Conservation (phyloP, 2,888 invertebrate species). For the Omphaloscelis lunosa region DNA sequence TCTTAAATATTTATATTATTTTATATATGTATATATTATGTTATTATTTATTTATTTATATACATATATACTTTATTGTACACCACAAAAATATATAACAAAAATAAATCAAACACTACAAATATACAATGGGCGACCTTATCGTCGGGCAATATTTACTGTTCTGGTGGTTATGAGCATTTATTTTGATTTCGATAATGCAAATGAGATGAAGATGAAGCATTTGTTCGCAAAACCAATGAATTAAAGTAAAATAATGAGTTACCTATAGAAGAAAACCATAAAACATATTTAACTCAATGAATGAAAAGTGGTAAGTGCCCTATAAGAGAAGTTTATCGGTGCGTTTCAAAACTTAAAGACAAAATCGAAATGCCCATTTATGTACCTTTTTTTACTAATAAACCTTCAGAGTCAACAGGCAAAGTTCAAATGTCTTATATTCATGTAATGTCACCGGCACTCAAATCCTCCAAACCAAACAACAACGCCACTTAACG, state of each 20-base stretch:
- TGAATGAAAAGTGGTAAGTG: neutral
- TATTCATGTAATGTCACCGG: neutral
- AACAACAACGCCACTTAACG: constrained; percentile 15
- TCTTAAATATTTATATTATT: too few relatives aligned
- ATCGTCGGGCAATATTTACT: neutral
- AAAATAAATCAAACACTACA: too few relatives aligned
- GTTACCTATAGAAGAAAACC: neutral
- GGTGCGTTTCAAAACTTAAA: neutral
- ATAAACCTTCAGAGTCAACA: neutral
- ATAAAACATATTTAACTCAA: neutral
- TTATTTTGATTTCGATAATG: neutral
- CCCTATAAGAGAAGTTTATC: neutral
- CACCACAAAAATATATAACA: too few relatives aligned
- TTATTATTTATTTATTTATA: too few relatives aligned
- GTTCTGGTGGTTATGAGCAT: neutral
- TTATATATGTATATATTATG: too few relatives aligned
- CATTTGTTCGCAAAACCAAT: neutral
- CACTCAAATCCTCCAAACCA: neutral
- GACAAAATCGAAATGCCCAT: neutral
- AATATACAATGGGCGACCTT: too few relatives aligned
- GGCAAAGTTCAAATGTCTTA: neutral
- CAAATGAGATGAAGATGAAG: neutral
- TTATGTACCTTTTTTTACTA: neutral
- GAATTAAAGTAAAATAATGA: neutral
- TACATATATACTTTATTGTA: too few relatives aligned